A percentile compares a stretch with the other conserved stretches of the same genome.
phyloP scores from a whole-genome alignment of 2,888 invertebrate genomes.

The Hypselothyrea guttata region DNA sequence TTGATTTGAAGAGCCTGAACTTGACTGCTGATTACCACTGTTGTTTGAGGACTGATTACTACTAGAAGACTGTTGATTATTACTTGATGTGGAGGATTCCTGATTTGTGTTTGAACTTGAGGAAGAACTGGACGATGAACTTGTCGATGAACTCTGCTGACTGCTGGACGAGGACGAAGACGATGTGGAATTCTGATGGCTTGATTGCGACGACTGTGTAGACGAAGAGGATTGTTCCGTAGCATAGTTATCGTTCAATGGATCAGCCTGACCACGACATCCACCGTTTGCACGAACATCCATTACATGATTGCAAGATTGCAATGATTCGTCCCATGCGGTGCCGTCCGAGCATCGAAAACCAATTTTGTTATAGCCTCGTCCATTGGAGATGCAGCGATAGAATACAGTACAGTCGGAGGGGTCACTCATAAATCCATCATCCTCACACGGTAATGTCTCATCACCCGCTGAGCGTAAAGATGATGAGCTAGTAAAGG shows the following conservation, averaged over 20 bases:
- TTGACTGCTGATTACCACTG: constrained; percentile 34
- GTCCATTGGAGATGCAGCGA: constrained; percentile 87
- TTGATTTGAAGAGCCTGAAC: constrained; percentile 19
- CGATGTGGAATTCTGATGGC: constrained; percentile 65
- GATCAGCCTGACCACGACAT: constrained; percentile 71
- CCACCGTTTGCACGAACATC: constrained; percentile 84
- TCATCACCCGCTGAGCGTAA: constrained; percentile 65
- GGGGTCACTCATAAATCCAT: constrained; percentile 88
- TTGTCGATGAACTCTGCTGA: constrained; percentile 71
- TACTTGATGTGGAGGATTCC: constrained; percentile 51
- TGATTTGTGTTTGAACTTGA: constrained; percentile 46
- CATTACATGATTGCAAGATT: constrained; percentile 89
- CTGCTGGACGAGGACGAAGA: constrained; percentile 59
- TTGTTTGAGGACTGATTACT: constrained; percentile 30
- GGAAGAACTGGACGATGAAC: constrained; percentile 45
- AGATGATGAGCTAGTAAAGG: constrained; percentile 79
- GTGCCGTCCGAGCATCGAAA: constrained; percentile 90
- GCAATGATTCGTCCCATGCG: constrained; percentile 87
- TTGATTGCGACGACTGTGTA: constrained; percentile 68
- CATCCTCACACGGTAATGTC: constrained; percentile 83
- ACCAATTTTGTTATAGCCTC: constrained; percentile 86
- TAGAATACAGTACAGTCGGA: constrained; percentile 89
- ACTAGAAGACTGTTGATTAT: constrained; percentile 42
- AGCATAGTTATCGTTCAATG: constrained; percentile 55
- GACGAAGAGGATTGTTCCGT: constrained; percentile 54